Conservation (phyloP, 2,797 vertebrate genomes). For the Neostethus bicornis region DNA sequence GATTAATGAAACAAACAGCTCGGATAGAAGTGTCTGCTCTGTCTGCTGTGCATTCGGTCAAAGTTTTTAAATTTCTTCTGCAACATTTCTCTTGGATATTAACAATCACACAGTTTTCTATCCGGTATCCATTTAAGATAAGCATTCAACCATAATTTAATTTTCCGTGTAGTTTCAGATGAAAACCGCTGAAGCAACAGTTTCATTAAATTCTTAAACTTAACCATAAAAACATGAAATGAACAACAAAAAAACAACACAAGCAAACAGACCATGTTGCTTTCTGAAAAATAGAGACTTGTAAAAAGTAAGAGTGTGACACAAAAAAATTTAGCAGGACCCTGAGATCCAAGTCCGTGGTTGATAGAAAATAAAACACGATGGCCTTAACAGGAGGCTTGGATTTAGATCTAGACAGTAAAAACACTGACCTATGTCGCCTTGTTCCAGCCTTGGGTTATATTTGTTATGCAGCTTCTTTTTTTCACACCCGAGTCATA, state of each 20-base stretch:
- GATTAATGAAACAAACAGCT: constrained; percentile 7
- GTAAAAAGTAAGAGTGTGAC: background rate
- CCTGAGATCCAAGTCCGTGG: background rate
- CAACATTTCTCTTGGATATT: background rate
- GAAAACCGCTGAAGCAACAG: background rate
- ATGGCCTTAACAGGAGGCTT: background rate
- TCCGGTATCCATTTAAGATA: background rate
- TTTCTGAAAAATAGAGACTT: background rate
- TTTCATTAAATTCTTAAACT: background rate
- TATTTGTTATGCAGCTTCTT: no score
- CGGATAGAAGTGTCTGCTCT: background rate
- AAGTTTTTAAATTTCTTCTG: background rate
- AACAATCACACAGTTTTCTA: background rate
- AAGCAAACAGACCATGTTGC: background rate
- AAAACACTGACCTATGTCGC: background rate
- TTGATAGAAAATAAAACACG: background rate
- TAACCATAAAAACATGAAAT: background rate
- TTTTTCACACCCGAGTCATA: no score
- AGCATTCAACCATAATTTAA: background rate
- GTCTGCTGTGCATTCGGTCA: constrained; percentile 1
- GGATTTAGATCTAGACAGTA: background rate
- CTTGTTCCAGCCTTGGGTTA: background rate
- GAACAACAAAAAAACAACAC: background rate
- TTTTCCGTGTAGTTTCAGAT: background rate
- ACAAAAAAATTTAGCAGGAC: background rate